These are phyloP conservation scores for Drosophila subpulchrella DNA, from an alignment of 1,140 invertebrate species.

Conservation along the genomic window DNA sequence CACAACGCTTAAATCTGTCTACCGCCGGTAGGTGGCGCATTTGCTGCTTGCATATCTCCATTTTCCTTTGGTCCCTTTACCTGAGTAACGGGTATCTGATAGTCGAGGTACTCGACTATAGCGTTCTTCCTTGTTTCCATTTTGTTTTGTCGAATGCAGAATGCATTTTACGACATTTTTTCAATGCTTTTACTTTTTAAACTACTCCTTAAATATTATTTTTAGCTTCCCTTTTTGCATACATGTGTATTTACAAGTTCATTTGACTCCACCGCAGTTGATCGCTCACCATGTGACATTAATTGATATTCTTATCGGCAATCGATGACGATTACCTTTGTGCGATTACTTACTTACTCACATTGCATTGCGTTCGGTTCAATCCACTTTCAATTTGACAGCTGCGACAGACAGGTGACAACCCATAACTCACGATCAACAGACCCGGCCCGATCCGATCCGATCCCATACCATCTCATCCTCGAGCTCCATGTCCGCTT, in stretches of 20 bases:
- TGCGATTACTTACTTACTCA: conserved; percentile 47
- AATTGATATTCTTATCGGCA: conserved; percentile 84
- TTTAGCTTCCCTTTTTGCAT: background rate
- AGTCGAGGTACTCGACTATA: too few species aligned
- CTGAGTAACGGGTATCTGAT: too few species aligned
- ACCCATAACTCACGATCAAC: conserved; percentile 77
- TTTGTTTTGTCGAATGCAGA: too few species aligned
- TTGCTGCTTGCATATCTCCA: too few species aligned
- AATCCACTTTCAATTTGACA: conserved; percentile 84
- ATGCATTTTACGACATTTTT: too few species aligned
- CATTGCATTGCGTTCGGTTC: conserved; percentile 45
- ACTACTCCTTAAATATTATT: background rate
- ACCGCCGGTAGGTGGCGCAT: too few species aligned
- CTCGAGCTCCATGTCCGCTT: conserved; percentile 62
- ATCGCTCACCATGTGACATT: conserved; percentile 60
- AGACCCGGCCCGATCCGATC: conserved; percentile 45
- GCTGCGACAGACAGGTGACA: conserved; percentile 83
- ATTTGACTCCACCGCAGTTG: conserved; percentile 16
- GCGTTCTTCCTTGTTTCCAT: too few species aligned
- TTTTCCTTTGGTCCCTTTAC: too few species aligned
- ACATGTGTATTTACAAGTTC: conserved; percentile 3
- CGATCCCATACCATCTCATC: conserved; percentile 21
- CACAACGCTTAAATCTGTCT: too few species aligned
- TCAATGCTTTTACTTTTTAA: background rate
- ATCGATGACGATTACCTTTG: conserved; percentile 72